Percentiles rank a stretch among this genome's conserved stretches.
phyloP scores from a whole-genome alignment of 2,888 invertebrate genomes.

The Ophion ventricosus region DNA sequence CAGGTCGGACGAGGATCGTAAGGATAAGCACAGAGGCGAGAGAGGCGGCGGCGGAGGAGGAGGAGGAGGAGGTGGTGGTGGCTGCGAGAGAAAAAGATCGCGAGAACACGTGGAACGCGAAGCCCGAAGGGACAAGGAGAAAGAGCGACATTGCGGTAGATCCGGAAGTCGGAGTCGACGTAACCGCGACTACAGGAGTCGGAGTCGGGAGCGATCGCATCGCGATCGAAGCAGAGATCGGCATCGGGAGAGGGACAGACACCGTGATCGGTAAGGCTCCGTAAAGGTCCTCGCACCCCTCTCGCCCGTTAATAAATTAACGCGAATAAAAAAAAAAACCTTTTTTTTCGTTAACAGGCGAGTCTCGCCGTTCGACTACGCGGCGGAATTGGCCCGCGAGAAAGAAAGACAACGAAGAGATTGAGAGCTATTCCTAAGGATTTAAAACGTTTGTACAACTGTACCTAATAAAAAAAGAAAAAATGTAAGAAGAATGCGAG shows the following conservation, averaged over 20 bases:
- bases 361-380: constrained; percentile 80
- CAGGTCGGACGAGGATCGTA: constrained; percentile 83
- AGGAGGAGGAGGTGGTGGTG: constrained; percentile 77
- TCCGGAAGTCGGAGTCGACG: constrained; percentile 77
- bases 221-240: constrained; percentile 79
- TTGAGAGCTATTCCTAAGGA: constrained; percentile 71
- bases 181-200: constrained; percentile 80
- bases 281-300: background rate
- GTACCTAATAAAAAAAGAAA: constrained; percentile 72
- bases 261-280: constrained; percentile 75
- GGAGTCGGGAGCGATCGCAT: constrained; percentile 80
- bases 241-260: constrained; percentile 79
- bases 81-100: constrained; percentile 75
- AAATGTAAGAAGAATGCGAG: constrained; percentile 42
- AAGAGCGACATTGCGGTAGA: constrained; percentile 77
- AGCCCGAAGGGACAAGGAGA: constrained; percentile 71
- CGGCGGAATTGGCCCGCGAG: constrained; percentile 81
- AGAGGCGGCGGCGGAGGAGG: constrained; percentile 78
- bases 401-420: constrained; percentile 82
- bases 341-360: constrained; percentile 69
- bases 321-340: background rate
- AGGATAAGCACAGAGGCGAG: constrained; percentile 79
- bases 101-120: constrained; percentile 74
- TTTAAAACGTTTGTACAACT: constrained; percentile 76
- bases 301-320: too few relatives aligned